A percentile compares a stretch with the other conserved stretches of the same genome.
These are phyloP conservation scores for Magallana gigas DNA, from an alignment of 1,140 invertebrate genomes.

Conservation along the genomic window DNA sequence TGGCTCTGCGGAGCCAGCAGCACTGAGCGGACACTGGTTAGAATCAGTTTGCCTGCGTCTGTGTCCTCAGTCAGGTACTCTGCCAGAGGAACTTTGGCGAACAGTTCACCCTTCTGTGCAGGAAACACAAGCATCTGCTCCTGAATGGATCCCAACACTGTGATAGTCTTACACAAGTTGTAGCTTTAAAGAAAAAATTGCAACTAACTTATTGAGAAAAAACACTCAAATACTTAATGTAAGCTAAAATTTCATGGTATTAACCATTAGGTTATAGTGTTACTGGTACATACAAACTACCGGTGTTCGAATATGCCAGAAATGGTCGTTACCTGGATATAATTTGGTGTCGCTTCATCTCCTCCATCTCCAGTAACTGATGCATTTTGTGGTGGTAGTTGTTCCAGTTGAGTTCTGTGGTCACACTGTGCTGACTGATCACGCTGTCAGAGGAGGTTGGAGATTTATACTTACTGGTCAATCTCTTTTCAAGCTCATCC, in stretches of 20 bases:
- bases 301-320: too few species aligned
- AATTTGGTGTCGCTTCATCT: slow-evolving; percentile 72
- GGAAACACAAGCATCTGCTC: slow-evolving; percentile 64
- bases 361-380: slow-evolving; percentile 74
- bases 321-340: slow-evolving; percentile 69
- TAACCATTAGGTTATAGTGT: too few species aligned
- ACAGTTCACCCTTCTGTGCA: slow-evolving; percentile 70
- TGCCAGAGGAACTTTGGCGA: slow-evolving; percentile 71
- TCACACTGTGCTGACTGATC: slow-evolving; percentile 70
- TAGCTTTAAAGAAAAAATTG: slow-evolving; percentile 65
- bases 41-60: slow-evolving; percentile 72
- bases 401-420: slow-evolving; percentile 70
- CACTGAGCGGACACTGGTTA: slow-evolving; percentile 70
- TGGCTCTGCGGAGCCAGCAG: slow-evolving; percentile 65
- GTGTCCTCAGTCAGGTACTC: slow-evolving; percentile 76
- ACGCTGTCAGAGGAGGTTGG: slow-evolving; percentile 66
- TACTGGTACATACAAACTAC: too few species aligned
- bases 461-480: slow-evolving; percentile 70
- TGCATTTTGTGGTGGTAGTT: slow-evolving; percentile 78
- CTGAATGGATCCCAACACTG: slow-evolving; percentile 61
- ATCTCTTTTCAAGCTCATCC: slow-evolving; percentile 57
- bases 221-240: background rate
- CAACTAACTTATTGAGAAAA: background rate
- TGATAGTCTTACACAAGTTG: slow-evolving; percentile 67
- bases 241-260: too few species aligned